Evolutionary conservation across 2,888 invertebrate genomes (phyloP).

Genomic region (Hoplodrina blanda): DNA sequence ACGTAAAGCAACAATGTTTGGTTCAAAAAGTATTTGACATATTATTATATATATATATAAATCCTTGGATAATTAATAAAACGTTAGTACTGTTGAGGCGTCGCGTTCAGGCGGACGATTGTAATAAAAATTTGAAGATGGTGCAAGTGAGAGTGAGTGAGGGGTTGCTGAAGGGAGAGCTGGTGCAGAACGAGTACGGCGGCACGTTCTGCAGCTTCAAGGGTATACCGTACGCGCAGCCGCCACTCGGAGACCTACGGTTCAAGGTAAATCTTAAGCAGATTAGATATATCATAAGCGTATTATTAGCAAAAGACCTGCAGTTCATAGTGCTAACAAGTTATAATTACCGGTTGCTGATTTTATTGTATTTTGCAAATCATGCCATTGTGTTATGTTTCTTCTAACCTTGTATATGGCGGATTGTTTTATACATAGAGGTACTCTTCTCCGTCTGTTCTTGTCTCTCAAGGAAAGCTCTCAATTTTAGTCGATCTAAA

Average conservation of each 20-base stretch:
- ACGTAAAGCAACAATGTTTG: background rate
- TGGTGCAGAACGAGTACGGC: constrained; percentile 63
- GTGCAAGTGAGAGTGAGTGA: constrained; percentile 68
- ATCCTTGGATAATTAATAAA: background rate
- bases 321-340: background rate
- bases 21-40: background rate
- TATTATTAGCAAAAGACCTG: too few species aligned
- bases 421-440: too few species aligned
- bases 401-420: too few species aligned
- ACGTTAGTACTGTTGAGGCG: background rate
- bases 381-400: background rate
- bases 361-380: background rate
- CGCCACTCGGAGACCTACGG: constrained; percentile 84
- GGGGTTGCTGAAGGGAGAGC: constrained; percentile 71
- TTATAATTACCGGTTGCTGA: background rate
- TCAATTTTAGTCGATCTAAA: too few species aligned
- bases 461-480: too few species aligned
- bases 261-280: constrained; percentile 79
- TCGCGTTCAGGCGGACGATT: background rate
- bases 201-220: constrained; percentile 70
- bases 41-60: background rate
- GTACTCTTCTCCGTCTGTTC: too few species aligned
- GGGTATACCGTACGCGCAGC: constrained; percentile 87
- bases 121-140: constrained; percentile 13
- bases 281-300: background rate